Conservation (phyloP, 2,797 vertebrate genomes). For the Liparis tanakae region DNA sequence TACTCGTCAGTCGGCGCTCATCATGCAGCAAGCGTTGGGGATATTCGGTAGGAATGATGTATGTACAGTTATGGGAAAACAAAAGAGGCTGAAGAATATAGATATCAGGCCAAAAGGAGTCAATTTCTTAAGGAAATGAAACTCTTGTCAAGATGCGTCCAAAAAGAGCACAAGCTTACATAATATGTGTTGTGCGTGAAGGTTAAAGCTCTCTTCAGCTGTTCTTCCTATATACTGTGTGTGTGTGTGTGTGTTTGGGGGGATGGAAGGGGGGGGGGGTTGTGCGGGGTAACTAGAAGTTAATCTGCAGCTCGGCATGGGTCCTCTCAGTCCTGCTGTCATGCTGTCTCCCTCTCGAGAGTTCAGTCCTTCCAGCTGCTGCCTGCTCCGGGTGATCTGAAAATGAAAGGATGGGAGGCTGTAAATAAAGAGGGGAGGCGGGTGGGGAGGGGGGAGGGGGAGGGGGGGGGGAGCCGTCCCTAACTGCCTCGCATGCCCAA, state of each 20-base stretch:
- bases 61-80: not conserved
- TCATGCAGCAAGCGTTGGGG: not conserved
- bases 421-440: slow-evolving; percentile 33
- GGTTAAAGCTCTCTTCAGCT: slow-evolving; percentile 11
- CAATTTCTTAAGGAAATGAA: no score
- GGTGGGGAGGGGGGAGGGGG: not conserved
- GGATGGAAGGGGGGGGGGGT: not conserved
- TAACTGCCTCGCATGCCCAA: not conserved
- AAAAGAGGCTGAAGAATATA: not conserved
- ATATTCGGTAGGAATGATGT: not conserved
- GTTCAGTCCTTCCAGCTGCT: slow-evolving; percentile 67
- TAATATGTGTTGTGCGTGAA: slow-evolving; percentile 45
- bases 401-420: slow-evolving; percentile 69
- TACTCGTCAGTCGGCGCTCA: not conserved
- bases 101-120: not conserved
- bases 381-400: slow-evolving; percentile 63
- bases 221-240: slow-evolving; percentile 1
- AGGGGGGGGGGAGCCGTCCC: not conserved
- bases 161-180: slow-evolving; percentile 15
- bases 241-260: not conserved
- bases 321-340: slow-evolving; percentile 44
- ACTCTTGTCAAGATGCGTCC: not conserved
- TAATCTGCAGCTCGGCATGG: slow-evolving; percentile 38
- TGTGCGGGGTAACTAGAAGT: slow-evolving; percentile 35
- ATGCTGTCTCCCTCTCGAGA: slow-evolving; percentile 45